phyloP scores from a whole-genome alignment of 2,888 invertebrate genomes.

The Eurytoma californica region DNA sequence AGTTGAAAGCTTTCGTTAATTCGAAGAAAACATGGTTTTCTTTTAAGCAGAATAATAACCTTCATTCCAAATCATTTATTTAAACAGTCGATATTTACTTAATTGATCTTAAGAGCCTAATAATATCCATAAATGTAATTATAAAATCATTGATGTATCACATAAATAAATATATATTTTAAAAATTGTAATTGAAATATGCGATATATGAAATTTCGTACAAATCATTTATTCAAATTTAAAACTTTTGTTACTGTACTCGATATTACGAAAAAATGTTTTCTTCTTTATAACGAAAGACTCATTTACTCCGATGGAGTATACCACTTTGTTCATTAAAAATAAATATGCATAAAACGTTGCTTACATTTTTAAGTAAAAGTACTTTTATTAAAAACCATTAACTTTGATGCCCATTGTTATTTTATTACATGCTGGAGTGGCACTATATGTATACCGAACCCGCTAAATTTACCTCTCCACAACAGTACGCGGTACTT shows the following conservation, averaged over 20 bases:
- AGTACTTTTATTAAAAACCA: not conserved
- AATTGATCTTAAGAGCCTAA: not conserved
- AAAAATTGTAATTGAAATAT: too few species aligned
- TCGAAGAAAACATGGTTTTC: conserved; percentile 10
- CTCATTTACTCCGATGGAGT: conserved; percentile 10
- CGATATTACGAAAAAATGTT: conserved; percentile 19
- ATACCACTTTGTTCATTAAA: not conserved
- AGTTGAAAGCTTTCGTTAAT: conserved; percentile 17
- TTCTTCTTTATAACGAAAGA: conserved; percentile 24
- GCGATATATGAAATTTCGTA: too few species aligned
- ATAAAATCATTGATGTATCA: not conserved
- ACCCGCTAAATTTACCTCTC: not conserved
- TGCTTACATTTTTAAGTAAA: conserved; percentile 3
- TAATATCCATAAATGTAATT: not conserved
- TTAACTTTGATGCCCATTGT: not conserved
- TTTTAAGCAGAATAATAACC: too few species aligned
- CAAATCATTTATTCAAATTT: not conserved
- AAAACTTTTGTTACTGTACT: not conserved
- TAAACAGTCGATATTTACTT: not conserved
- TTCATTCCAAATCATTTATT: not conserved
- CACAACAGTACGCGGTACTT: not conserved
- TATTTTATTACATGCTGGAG: not conserved
- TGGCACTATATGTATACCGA: not conserved
- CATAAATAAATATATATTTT: not conserved
- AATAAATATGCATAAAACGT: not conserved